Base-by-base conservation (phyloP, 2,888 invertebrate genomes). In the Charanyca ferruginea region DNA sequence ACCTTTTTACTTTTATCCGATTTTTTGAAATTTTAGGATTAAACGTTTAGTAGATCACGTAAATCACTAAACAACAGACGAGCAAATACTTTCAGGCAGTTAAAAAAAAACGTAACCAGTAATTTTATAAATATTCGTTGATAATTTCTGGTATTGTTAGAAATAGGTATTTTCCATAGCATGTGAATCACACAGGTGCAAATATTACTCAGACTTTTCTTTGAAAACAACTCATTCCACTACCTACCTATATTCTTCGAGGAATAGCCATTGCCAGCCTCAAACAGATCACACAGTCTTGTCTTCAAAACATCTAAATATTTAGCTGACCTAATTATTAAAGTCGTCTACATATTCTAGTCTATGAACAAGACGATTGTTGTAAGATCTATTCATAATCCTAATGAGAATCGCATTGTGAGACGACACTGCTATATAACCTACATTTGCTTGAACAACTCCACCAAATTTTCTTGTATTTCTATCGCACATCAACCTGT, bases 281-380 rank as follows among this genome's bases (percentile, higher is more conserved):
- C 48, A 18, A 51, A 7, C 32, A 54, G 60, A 76, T 44, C 60
- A 45, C 53, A 60, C 51, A 72, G 9, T 16, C 66, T 11, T 42
- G 51, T 49, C 48, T 53, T 53, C n/a, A 23, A 57, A 64, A 64
- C 49, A 73, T 58, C 38, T 53, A 64, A 67, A 62, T 49, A 66
- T 66, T 79, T 63, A 51, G 51, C 13, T 54, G 64, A 64, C 69
- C 78, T 73, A 69, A 76, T 79, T 73, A 79, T 73, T 28, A 64
- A 51, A 71, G 13, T 42, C 52, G 53, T 47, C 42, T 28, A 47
- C 58, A 73, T 63, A 64, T 73, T 58, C 42, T 44, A 51, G 47
- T 58, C 44, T 38, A 52, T 44, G 67, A 73, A 59, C 60, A 51
- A 49, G 16, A 9, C 5, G 18, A 73, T 62, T 62, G 55, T 65